Conservation (phyloP, 2,113 vertebrate genomes). For the Pristiophorus japonicus region DNA sequence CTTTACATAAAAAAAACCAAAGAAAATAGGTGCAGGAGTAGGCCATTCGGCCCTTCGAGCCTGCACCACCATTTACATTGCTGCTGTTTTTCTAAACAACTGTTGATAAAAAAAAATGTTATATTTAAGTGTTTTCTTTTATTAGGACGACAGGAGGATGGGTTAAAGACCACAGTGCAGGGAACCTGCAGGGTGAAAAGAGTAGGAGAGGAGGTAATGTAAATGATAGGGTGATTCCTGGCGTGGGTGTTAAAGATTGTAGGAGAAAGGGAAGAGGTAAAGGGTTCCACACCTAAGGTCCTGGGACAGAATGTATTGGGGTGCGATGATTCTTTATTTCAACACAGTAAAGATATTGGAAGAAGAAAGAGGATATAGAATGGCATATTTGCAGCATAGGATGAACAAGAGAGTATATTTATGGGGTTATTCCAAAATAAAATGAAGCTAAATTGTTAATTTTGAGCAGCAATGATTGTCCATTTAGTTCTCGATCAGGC, state of each 20-base stretch:
- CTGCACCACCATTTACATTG: too few species aligned
- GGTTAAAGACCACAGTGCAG: background rate
- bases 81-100: background rate
- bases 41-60: too few species aligned
- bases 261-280: background rate
- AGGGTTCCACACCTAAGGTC: background rate
- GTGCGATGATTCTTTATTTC: background rate
- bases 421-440: background rate
- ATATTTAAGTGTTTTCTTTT: background rate
- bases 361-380: background rate
- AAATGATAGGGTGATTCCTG: too few species aligned
- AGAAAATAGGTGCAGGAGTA: too few species aligned
- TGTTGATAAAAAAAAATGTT: background rate
- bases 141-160: background rate
- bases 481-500: background rate
- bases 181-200: background rate
- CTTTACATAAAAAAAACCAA: too few species aligned
- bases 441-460: background rate
- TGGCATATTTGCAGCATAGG: background rate
- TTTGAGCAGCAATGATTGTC: background rate
- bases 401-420: background rate
- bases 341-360: background rate
- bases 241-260: too few species aligned
- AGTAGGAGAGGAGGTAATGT: background rate
- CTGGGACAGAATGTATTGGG: background rate